These are phyloP conservation scores for Sebastes elongatus DNA, from an alignment of 2,797 vertebrate species.

Conservation along the genomic window DNA sequence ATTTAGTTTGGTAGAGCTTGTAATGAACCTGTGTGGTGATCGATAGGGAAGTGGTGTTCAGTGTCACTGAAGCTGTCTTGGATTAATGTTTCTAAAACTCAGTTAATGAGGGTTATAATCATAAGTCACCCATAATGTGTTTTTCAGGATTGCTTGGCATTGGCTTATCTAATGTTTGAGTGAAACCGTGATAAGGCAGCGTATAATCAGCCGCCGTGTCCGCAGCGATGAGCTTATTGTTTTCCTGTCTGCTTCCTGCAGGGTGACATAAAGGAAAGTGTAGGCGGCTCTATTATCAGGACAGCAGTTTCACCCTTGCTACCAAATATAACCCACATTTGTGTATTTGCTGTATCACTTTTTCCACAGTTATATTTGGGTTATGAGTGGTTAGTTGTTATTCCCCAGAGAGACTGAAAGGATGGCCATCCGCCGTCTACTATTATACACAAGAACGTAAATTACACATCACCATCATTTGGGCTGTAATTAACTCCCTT, in stretches of 20 bases:
- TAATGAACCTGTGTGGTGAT: neutral
- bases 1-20: neutral
- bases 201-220: conserved; percentile 34
- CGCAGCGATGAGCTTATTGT: conserved; percentile 39
- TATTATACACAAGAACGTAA: neutral
- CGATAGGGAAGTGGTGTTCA: neutral
- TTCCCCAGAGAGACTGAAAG: neutral
- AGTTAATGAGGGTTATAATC: neutral
- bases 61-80: neutral
- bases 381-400: neutral
- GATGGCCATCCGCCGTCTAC: neutral
- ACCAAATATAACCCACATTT: conserved; percentile 28
- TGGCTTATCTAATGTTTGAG: conserved; percentile 50
- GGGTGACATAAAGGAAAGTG: conserved; percentile 30
- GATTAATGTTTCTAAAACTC: neutral
- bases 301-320: conserved; percentile 5
- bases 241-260: conserved; percentile 50
- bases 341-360: conserved; percentile 1
- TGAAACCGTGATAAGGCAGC: conserved; percentile 16
- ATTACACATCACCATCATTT: neutral
- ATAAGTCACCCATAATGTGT: conserved; percentile 44
- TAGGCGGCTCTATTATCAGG: conserved; percentile 44
- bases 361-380: neutral
- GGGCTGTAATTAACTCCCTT: neutral
- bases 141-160: conserved; percentile 21